phyloP scores from a whole-genome alignment of 2,888 invertebrate genomes.

The Drosophila colorata region DNA sequence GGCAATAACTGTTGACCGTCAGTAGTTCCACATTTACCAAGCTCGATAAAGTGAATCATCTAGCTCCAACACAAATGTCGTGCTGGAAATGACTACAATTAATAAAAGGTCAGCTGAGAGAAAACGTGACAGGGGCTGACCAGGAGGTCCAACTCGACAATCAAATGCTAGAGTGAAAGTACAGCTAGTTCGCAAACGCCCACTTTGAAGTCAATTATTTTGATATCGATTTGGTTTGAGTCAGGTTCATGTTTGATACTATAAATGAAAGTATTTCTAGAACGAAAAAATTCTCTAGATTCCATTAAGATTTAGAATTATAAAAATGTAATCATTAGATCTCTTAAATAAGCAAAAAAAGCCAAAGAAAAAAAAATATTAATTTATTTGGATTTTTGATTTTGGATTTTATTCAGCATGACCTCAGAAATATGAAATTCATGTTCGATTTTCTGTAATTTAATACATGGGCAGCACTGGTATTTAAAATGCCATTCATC shows the following conservation, averaged over 20 bases:
- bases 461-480: slow-evolving; percentile 3
- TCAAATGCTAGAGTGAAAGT: slow-evolving; percentile 33
- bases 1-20: slow-evolving; percentile 26
- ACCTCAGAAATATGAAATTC: slow-evolving; percentile 11
- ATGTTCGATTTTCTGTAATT: slow-evolving; percentile 21
- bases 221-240: slow-evolving; percentile 35
- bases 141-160: slow-evolving; percentile 2
- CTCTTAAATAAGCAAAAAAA: no score
- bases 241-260: no score
- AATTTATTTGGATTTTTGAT: no score
- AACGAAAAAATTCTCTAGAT: no score
- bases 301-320: no score
- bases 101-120: slow-evolving; percentile 63
- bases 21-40: slow-evolving; percentile 8
- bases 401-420: no score
- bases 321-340: no score
- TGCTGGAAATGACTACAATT: slow-evolving; percentile 64
- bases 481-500: background rate
- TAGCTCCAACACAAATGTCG: slow-evolving; percentile 30
- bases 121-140: slow-evolving; percentile 29
- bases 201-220: slow-evolving; percentile 3
- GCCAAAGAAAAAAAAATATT: no score
- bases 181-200: slow-evolving; percentile 22
- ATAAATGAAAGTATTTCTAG: no score
- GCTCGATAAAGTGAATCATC: slow-evolving; percentile 38